Conservation (phyloP, 2,113 vertebrate genomes). For the Chaetops frenatus region DNA sequence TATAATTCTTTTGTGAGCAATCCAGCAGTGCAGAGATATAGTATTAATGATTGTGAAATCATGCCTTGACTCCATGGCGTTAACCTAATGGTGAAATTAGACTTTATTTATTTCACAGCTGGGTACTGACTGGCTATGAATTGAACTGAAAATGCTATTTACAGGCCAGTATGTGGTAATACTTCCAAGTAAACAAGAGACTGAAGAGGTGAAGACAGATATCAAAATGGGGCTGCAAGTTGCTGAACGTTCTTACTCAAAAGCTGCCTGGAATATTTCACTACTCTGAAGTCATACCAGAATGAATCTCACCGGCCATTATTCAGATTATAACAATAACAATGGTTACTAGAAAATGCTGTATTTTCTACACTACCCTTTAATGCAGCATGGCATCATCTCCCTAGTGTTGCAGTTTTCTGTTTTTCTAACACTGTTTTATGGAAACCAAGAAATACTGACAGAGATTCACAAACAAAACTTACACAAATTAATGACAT, state of each 20-base stretch:
- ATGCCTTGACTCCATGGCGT: neutral
- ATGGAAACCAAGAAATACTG: neutral
- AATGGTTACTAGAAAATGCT: neutral
- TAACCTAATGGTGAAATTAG: neutral
- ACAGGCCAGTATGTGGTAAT: neutral
- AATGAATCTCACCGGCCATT: neutral
- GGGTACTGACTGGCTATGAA: neutral
- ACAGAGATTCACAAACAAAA: neutral
- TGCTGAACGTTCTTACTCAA: neutral
- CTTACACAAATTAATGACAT: neutral
- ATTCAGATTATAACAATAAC: neutral
- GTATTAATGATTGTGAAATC: slow-evolving; percentile 2
- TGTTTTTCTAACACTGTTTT: neutral
- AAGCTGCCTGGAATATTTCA: neutral
- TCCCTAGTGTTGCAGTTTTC: neutral
- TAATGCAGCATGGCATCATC: neutral
- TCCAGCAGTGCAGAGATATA: neutral
- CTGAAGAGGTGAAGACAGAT: neutral
- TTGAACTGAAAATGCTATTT: neutral
- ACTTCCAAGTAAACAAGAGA: slow-evolving; percentile 2
- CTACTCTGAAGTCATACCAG: neutral
- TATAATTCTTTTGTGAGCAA: neutral
- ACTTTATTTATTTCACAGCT: slow-evolving; percentile 14
- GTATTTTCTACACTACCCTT: neutral
- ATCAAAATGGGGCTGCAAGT: neutral